Evolutionary conservation across 2,888 invertebrate species (phyloP).

Genomic region (Diplazon laetatorius): DNA sequence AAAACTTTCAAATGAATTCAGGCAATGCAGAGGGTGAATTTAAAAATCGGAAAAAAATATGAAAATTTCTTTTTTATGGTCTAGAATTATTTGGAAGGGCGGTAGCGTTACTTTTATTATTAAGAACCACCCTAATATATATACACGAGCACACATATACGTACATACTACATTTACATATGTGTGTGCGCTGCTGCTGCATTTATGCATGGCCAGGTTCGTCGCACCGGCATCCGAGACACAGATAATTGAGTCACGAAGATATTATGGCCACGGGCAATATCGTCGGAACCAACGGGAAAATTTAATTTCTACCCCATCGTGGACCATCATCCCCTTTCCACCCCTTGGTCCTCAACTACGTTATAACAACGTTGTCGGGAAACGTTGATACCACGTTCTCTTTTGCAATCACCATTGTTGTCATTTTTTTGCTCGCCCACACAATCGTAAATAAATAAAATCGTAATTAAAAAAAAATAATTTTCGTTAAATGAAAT

Average conservation of each 20-base stretch:
- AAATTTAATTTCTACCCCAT: constrained; percentile 57
- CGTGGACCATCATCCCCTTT: too few species aligned
- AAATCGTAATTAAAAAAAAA: too few species aligned
- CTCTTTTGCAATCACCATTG: constrained; percentile 10
- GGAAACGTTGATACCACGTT: constrained; percentile 12
- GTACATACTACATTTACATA: background rate
- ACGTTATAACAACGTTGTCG: constrained; percentile 9
- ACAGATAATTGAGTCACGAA: constrained; percentile 53
- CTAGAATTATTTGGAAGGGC: too few species aligned
- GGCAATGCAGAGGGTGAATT: too few species aligned
- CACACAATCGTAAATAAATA: too few species aligned
- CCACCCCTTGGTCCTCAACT: constrained; percentile 4
- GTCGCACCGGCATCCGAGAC: constrained; percentile 5
- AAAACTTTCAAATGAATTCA: too few species aligned
- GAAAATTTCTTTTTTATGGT: too few species aligned
- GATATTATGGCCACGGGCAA: constrained; percentile 58
- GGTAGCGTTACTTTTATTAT: too few species aligned
- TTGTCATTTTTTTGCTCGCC: background rate
- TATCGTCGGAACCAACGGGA: constrained; percentile 56
- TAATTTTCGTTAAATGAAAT: too few species aligned
- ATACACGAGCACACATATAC: constrained; percentile 7
- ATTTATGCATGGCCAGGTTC: constrained; percentile 12
- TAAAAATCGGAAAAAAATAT: too few species aligned
- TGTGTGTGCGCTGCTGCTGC: too few species aligned
- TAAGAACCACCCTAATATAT: too few species aligned